Evolutionary conservation across 2,797 vertebrate species (phyloP).

Genomic region (Sebastes jordani): DNA sequence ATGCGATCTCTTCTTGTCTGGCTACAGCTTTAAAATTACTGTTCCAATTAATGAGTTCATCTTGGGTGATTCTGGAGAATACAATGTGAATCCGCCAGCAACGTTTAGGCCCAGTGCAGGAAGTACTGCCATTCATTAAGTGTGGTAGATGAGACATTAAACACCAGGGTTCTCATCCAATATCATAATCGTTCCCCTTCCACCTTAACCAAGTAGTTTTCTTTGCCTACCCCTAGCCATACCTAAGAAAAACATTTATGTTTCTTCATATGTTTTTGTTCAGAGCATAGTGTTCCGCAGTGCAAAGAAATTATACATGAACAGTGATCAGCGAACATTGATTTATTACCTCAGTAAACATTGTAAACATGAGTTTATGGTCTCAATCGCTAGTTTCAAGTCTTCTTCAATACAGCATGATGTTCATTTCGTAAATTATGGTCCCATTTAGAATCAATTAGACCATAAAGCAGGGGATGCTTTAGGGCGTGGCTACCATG

Average conservation of each 20-base stretch:
- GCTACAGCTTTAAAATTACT: background rate
- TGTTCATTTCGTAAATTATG: too few species aligned
- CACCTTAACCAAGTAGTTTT: background rate
- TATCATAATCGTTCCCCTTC: background rate
- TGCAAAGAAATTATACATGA: too few species aligned
- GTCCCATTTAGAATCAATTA: too few species aligned
- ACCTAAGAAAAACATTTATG: background rate
- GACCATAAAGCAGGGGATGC: too few species aligned
- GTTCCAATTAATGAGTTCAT: background rate
- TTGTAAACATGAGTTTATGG: too few species aligned
- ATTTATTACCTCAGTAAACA: too few species aligned
- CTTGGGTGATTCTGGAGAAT: background rate
- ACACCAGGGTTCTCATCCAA: background rate
- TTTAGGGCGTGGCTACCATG: too few species aligned
- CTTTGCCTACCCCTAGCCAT: background rate
- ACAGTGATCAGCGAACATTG: too few species aligned
- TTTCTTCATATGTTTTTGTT: background rate
- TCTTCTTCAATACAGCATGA: too few species aligned
- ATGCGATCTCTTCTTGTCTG: conserved; percentile 2
- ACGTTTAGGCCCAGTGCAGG: background rate
- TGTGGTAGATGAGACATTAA: background rate
- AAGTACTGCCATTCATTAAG: background rate
- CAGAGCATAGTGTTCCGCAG: background rate
- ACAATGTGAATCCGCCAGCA: background rate
- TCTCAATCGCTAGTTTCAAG: too few species aligned